Percentiles rank a stretch among this genome's conserved stretches.
Evolutionary conservation across 1,140 invertebrate species (phyloP).

Genomic region (Lepidurus arcticus): DNA sequence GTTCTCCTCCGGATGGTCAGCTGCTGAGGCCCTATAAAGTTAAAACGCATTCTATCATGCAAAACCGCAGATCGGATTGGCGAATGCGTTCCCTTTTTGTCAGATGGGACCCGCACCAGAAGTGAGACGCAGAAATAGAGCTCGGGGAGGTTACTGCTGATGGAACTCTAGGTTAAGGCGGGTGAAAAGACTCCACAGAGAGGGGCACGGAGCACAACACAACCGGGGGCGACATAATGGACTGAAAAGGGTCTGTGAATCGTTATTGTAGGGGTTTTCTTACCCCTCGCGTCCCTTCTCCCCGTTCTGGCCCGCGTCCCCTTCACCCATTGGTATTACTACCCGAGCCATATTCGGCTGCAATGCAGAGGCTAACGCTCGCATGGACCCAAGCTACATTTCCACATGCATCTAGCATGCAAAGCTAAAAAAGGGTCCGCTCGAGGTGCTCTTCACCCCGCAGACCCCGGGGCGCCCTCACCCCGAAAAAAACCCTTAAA

Average conservation of each 20-base stretch:
- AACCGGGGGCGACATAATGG: constrained; percentile 4
- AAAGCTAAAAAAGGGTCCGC: not conserved
- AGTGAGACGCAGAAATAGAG: not conserved
- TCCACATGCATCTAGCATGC: not conserved
- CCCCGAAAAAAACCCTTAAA: not conserved
- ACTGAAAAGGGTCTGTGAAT: constrained; percentile 1
- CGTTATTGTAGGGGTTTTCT: not conserved
- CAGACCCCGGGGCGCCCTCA: not conserved
- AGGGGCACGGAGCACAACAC: not conserved
- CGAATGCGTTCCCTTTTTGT: not conserved
- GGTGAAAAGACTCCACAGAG: not conserved
- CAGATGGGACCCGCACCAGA: not conserved
- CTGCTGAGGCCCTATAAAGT: not conserved
- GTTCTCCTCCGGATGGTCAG: no score
- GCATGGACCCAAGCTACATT: not conserved
- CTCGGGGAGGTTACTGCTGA: constrained; percentile 13
- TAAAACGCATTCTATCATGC: constrained; percentile 5
- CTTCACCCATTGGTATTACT: not conserved
- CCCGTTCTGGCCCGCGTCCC: not conserved
- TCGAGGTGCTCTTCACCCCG: not conserved
- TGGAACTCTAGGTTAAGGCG: not conserved
- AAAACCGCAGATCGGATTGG: not conserved
- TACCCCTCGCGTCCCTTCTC: not conserved
- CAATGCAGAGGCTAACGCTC: not conserved
- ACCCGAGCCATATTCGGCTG: not conserved